phyloP scores from a whole-genome alignment of 2,888 invertebrate genomes.

The Pandemis heparana region DNA sequence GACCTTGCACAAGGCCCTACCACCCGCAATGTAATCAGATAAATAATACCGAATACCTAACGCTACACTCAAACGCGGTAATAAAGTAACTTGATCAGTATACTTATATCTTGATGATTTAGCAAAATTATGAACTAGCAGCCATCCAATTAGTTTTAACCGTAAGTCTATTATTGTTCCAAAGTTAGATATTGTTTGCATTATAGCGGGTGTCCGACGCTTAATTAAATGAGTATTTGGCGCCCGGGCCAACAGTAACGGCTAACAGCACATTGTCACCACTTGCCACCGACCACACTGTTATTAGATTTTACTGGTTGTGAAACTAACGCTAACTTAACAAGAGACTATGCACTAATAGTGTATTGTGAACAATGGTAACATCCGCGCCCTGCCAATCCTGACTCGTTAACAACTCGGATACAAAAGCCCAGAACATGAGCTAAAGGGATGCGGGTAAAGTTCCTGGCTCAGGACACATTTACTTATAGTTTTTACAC shows the following conservation, averaged over 20 bases:
- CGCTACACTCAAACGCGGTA: no score
- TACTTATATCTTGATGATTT: neutral
- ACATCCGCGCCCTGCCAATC: slow-evolving; percentile 15
- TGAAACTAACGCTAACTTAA: slow-evolving; percentile 42
- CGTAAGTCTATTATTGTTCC: slow-evolving; percentile 38
- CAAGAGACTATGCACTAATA: slow-evolving; percentile 36
- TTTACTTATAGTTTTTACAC: no score
- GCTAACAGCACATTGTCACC: slow-evolving; percentile 41
- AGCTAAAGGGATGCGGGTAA: neutral
- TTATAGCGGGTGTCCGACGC: slow-evolving; percentile 38
- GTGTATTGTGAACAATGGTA: slow-evolving; percentile 6
- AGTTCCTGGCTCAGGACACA: neutral
- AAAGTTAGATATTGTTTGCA: slow-evolving; percentile 41
- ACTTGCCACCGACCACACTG: slow-evolving; percentile 41
- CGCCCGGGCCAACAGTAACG: slow-evolving; percentile 28
- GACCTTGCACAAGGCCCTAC: no score
- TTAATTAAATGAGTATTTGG: slow-evolving; percentile 43
- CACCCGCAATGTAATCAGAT: no score
- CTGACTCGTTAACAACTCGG: neutral
- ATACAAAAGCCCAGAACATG: neutral
- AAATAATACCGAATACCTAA: no score
- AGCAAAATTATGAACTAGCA: neutral
- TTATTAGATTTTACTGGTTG: slow-evolving; percentile 42
- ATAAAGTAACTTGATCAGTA: no score
- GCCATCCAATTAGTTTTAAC: slow-evolving; percentile 14